Base-by-base conservation (phyloP, 2,113 vertebrate genomes). In the Burhinus bistriatus region DNA sequence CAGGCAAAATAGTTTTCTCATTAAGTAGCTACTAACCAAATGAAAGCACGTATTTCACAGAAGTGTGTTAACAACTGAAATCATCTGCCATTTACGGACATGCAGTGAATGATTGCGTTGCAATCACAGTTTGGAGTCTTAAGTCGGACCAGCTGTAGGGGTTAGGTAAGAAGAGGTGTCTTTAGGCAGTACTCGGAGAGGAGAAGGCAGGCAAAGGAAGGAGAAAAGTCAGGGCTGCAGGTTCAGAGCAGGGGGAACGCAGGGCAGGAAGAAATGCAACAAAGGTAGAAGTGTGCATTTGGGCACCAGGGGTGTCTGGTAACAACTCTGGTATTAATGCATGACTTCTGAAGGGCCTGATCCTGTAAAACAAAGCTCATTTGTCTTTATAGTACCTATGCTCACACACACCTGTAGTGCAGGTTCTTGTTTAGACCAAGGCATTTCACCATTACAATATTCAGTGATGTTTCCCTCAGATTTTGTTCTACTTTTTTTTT, bases 201-300 rank as follows among this genome's bases (percentile, higher is more conserved):
- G 7, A 71, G n/a, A 26, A 75, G 25, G 26, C 32, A 59, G 40
- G 45, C 6, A 44, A 23, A 54, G 9, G 12, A 45, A n/a, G 15
- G 29, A 40, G 15, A 5, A 58, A 47, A 59, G 8, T 0, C 8
- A 5, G 36, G 58, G n/a, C 16, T 78, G 16, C 44, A 69, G 10
- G 32, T 6, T 32, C 16, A 17, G 44, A 22, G 9, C 34, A 52
- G 16, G 8, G 12, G 16, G 6, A 6, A 83, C 62, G 8, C 25
- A 65, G 6, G 12, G n/a, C 11, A 68, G 32, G 26, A 36, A 22
- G 15, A 75, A 77, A 20, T 5, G 9, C 17, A 29, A 0, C 4
- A 2, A 44, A 61, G 20, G 11, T 0, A 27, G 10, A 34, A 29
- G 6, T 0, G 5, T 32, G 10, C 1, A 4, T 62, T 27, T 58